These are phyloP conservation scores for Melolontha melolontha DNA, from an alignment of 2,888 invertebrate genomes.

Conservation along the genomic window DNA sequence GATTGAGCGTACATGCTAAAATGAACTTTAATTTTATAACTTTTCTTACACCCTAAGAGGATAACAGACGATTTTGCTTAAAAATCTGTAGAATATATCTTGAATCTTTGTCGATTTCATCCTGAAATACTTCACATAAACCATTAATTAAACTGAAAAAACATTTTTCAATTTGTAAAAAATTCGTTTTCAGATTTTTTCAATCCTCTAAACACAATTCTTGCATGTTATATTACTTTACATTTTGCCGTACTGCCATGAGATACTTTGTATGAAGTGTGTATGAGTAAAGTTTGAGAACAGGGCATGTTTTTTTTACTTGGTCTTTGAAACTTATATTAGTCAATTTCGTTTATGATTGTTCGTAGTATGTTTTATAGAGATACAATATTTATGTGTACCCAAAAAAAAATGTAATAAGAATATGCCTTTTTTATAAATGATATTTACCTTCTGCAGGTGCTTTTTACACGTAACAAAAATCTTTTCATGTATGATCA, in stretches of 20 bases:
- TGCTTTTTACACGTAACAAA: constrained; percentile 21
- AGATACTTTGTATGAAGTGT: constrained; percentile 30
- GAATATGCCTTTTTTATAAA: constrained; percentile 32
- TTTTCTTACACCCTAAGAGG: too few species aligned
- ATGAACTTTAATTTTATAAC: too few species aligned
- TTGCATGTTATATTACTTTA: constrained; percentile 16
- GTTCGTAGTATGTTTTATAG: background rate
- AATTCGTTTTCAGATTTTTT: constrained; percentile 10
- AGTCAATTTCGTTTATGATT: constrained; percentile 13
- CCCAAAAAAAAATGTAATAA: constrained; percentile 17
- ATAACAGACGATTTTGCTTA: too few species aligned
- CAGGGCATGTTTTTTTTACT: constrained; percentile 40
- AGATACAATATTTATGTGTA: background rate
- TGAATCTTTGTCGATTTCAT: too few species aligned
- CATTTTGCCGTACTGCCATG: constrained; percentile 27
- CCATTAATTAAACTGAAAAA: too few species aligned
- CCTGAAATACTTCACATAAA: too few species aligned
- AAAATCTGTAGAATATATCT: too few species aligned
- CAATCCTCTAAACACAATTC: constrained; percentile 7
- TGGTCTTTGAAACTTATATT: constrained; percentile 19
- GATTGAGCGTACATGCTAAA: too few species aligned
- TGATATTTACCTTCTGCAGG: constrained; percentile 27
- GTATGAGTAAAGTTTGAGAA: constrained; percentile 36
- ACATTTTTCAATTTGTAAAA: background rate
- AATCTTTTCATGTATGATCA: constrained; percentile 17